Base-by-base conservation (phyloP, 37 sponge, comb jelly and placozoan species). In the Diacarnus erythraeanus region DNA sequence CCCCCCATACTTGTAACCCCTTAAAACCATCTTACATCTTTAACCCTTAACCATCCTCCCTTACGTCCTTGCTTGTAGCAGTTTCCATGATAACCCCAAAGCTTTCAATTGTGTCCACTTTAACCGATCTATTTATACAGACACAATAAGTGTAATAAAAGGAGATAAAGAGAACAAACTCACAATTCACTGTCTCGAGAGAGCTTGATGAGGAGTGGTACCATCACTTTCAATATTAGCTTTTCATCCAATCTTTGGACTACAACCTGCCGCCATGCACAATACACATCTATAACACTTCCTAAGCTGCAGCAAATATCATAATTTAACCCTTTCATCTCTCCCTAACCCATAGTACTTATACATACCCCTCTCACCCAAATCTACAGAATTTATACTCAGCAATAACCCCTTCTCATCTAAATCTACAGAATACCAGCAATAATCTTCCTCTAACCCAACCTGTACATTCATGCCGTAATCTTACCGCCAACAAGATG, bases 161-260 rank as follows among this genome's bases (percentile, higher is more conserved):
- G 6, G 42, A 29, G 6, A 22, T 21, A 26, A 2, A 12, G 9
- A 30, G 18, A 47, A 17, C 0, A 34, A 0, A 2, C 88, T 68
- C 35, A 95, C 96, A 86, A 86, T 57, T 92, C 87, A 30, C 58
- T 34, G 83, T 92, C 96, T 35, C 80, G 51, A 5, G 93, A 79
- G 25, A 95, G 78, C 41, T 63, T 88, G 27, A 77, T 61, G 40
- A 95, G 84, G 31, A 88, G 78, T 18, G 90, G 90, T 1, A 92
- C n/a, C 8, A 92, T 81, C 8, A 31, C 56, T 60, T 82, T 86
- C 59, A 61, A 21, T 8, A 92, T 44, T 39, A 89, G 57, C 17
- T 38, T 47, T 71, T 89, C 90, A 12, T 89, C 90, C 39, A 89
- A 77, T 3, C 69, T 78, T 33, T 38, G 35, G 1, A 86, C 80